A percentile compares a stretch with the other conserved stretches of the same genome.
phyloP scores from a whole-genome alignment of 2,113 vertebrate species.

The Fulica atra region DNA sequence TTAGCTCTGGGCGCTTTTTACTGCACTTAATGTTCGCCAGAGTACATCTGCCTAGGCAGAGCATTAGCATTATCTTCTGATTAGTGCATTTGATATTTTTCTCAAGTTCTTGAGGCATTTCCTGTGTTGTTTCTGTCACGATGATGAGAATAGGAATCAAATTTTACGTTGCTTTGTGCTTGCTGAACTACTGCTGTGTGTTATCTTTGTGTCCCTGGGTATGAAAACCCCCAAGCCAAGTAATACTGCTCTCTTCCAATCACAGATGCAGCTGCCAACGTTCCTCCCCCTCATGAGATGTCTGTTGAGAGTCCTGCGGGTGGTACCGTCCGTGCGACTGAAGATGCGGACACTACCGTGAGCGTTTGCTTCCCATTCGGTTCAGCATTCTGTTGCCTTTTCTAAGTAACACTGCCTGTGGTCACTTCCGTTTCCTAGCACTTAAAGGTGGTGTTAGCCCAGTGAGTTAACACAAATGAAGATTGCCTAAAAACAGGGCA shows the following conservation, averaged over 20 bases:
- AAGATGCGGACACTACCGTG: slow-evolving; percentile 59
- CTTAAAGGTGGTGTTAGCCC: neutral
- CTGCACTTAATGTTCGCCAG: neutral
- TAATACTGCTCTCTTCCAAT: neutral
- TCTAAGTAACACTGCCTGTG: neutral
- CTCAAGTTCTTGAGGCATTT: neutral
- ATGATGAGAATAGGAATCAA: neutral
- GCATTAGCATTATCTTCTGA: neutral
- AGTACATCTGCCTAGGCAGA: neutral
- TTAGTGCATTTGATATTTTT: neutral
- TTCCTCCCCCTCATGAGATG: slow-evolving; percentile 51
- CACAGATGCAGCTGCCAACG: slow-evolving; percentile 69
- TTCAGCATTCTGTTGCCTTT: neutral
- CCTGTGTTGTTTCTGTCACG: neutral
- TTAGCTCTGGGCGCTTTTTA: neutral
- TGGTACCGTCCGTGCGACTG: neutral
- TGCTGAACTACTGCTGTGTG: neutral
- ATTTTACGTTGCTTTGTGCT: neutral
- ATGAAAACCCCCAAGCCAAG: neutral
- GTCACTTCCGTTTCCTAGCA: neutral
- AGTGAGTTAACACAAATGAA: neutral
- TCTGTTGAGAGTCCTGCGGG: slow-evolving; percentile 27
- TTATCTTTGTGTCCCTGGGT: neutral
- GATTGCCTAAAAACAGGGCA: neutral
- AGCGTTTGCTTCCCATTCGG: neutral